Percentiles rank a stretch among this genome's conserved stretches.
These are phyloP conservation scores for Noctua comes DNA, from an alignment of 2,888 invertebrate species.

Conservation along the genomic window DNA sequence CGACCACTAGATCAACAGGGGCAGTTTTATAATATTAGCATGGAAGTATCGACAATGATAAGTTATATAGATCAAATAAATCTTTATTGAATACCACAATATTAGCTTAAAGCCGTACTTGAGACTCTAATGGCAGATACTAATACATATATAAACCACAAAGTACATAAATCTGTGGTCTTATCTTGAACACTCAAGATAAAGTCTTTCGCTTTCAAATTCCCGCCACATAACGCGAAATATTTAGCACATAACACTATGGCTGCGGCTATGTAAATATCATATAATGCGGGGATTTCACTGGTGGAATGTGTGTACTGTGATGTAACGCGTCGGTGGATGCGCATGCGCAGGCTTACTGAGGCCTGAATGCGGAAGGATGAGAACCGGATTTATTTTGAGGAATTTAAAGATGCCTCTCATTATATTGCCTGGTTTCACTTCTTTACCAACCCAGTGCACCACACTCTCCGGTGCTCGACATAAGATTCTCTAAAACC, in stretches of 20 bases:
- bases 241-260: slow-evolving; percentile 29
- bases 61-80: neutral
- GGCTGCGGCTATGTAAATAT: slow-evolving; percentile 43
- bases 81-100: neutral
- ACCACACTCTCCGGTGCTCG: neutral
- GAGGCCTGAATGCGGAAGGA: slow-evolving; percentile 30
- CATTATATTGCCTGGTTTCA: neutral
- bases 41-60: neutral
- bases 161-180: slow-evolving; percentile 12
- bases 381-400: slow-evolving; percentile 28
- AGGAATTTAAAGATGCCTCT: slow-evolving; percentile 19
- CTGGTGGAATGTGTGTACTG: slow-evolving; percentile 43
- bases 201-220: slow-evolving; percentile 40
- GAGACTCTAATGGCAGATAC: neutral
- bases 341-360: neutral
- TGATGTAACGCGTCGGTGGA: slow-evolving; percentile 42
- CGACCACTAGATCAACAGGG: neutral
- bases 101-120: neutral
- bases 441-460: neutral
- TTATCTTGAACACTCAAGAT: slow-evolving; percentile 9
- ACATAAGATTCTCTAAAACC: neutral
- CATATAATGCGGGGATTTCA: slow-evolving; percentile 42
- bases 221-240: slow-evolving; percentile 33
- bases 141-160: neutral
- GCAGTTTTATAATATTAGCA: neutral